Evolutionary conservation across 2,888 invertebrate genomes (phyloP).

Genomic region (Tanaodytes sp.): DNA sequence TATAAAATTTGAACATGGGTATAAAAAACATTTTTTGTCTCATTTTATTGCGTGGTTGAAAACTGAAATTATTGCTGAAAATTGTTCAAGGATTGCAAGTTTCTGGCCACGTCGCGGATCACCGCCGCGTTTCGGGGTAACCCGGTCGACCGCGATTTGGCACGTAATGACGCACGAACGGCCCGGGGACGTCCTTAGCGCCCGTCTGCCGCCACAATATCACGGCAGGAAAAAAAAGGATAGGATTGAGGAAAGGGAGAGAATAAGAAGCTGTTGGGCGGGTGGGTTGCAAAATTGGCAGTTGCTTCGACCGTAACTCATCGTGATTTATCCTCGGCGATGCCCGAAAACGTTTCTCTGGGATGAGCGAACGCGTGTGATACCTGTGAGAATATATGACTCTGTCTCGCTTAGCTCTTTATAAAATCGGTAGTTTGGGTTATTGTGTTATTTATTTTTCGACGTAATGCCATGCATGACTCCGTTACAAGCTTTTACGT

Average conservation of each 20-base stretch:
- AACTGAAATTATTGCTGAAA: too few species aligned
- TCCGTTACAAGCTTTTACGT: conserved; percentile 67
- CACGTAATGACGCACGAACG: conserved; percentile 39
- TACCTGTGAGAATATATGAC: conserved; percentile 50
- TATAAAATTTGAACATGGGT: too few species aligned
- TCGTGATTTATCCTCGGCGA: conserved; percentile 43
- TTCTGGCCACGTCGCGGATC: too few species aligned
- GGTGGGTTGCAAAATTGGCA: conserved; percentile 63
- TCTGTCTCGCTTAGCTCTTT: conserved; percentile 57
- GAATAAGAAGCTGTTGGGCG: too few species aligned
- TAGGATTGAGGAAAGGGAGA: not conserved
- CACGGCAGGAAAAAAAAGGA: conserved; percentile 7
- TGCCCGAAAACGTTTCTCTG: conserved; percentile 40
- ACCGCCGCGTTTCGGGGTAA: conserved; percentile 37
- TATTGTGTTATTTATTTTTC: conserved; percentile 30
- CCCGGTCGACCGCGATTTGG: conserved; percentile 48
- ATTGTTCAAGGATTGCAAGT: too few species aligned
- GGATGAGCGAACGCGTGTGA: conserved; percentile 52
- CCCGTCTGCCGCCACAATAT: conserved; percentile 31
- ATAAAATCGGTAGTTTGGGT: conserved; percentile 72
- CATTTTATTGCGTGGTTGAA: too few species aligned
- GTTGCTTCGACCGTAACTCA: conserved; percentile 59
- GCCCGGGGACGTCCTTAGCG: conserved; percentile 35
- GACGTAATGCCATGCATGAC: conserved; percentile 63
- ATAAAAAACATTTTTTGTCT: too few species aligned